A percentile compares a stretch with the other conserved stretches of the same genome.
Conservation (phyloP, 2,113 vertebrate genomes). For the Sturnira hondurensis region DNA sequence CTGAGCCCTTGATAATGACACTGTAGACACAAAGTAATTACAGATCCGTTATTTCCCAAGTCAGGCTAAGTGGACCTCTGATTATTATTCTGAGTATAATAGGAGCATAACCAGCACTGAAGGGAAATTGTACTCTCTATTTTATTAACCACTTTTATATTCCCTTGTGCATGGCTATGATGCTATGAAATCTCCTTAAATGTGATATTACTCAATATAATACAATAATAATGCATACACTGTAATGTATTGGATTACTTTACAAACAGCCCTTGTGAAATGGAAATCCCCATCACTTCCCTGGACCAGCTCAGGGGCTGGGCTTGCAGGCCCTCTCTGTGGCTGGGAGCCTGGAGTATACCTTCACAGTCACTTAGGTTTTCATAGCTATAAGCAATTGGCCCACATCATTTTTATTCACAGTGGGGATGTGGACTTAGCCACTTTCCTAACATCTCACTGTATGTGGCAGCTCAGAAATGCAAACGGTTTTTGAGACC, state of each 20-base stretch:
- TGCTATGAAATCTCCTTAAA: constrained; percentile 71
- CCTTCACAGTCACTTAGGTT: constrained; percentile 18
- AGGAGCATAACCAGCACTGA: constrained; percentile 46
- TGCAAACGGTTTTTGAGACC: neutral
- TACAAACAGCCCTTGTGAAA: constrained; percentile 58
- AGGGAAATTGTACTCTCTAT: constrained; percentile 64
- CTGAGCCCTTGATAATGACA: constrained; percentile 45
- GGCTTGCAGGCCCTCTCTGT: neutral
- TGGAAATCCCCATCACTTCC: constrained; percentile 51
- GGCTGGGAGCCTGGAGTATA: neutral
- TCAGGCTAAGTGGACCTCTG: constrained; percentile 51
- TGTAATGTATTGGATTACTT: constrained; percentile 58
- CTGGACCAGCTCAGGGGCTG: neutral
- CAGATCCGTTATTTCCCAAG: constrained; percentile 37
- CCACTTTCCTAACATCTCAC: neutral
- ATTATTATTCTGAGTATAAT: constrained; percentile 64
- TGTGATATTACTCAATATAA: constrained; percentile 69
- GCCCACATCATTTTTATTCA: constrained; percentile 25
- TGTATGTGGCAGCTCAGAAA: neutral
- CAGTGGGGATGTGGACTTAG: neutral
- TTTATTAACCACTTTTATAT: constrained; percentile 71
- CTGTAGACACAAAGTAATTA: constrained; percentile 38
- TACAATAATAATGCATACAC: constrained; percentile 58
- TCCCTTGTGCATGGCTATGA: constrained; percentile 56
- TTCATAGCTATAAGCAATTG: neutral